Base-by-base conservation (phyloP, 2,113 vertebrate genomes). In the Zingel zingel region DNA sequence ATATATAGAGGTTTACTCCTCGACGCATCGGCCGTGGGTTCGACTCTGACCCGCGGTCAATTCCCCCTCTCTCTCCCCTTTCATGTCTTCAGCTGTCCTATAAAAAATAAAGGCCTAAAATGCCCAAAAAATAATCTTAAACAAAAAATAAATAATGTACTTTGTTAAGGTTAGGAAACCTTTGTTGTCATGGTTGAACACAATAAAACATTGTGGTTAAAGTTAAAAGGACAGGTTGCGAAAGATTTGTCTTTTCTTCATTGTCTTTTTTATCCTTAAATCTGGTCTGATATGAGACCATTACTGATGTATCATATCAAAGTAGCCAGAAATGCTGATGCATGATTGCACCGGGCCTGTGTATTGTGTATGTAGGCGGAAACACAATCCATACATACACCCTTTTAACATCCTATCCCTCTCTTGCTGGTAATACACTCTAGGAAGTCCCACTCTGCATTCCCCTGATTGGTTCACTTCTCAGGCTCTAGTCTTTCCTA, bases 401-500 rank as follows among this genome's bases (percentile, higher is more conserved):
- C 64, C 15, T 23, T 74, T 18, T 13, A 57, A 69, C 57, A 77
- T 73, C 15, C 39, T 59, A 12, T 2, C 51, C n/a, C 15, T 78
- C 36, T 61, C 11, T 68, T 84, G 2, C 58, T 59, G 21, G 78
- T 57, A 81, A 84, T 36, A 66, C 79, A 73, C 43, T 47, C 10
- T 16, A 75, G 73, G 79, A 88, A 79, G 48, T 75, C 83, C 56
- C 58, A 70, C 5, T 0, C 45, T 59, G 25, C 33, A 58, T 9
- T 16, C 62, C 53, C 30, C 36, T 27, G 3, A 64, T 15, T 14
- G 9, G 47, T 54, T 67, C 48, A 56, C 64, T 75, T 45, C 39
- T 74, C 33, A 23, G 15, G 1, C 48, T 61, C n/a, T 30, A 43
- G 39, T 43, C 10, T 74, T 91, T 89, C 83, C 73, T 89, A 86